Base-by-base conservation (phyloP, 2,888 invertebrate species). In the Crossocerus cetratus region DNA sequence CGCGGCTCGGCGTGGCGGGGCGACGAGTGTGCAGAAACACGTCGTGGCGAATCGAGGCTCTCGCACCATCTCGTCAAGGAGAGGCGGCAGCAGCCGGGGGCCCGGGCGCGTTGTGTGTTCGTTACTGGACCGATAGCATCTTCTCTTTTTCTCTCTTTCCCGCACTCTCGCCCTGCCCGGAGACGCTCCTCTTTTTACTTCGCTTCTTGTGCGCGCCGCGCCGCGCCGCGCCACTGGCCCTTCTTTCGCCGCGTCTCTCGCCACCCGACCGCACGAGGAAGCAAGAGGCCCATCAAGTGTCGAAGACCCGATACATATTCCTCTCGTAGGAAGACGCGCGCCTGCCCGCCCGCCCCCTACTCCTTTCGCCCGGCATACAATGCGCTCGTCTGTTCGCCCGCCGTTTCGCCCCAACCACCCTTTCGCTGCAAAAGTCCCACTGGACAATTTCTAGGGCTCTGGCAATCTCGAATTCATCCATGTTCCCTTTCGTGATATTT, bases 61-160 rank as follows among this genome's bases (percentile, higher is more conserved):
- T 81, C 83, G 82, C 83, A 80, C 77, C 83, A 82, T 82, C 83
- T 82, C 79, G 81, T 76, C 72, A 74, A 71, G 72, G 59, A 71
- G 71, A 76, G 69, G 32, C 32, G 32, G 16, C 49, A 16, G 49
- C 1, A 16, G 49, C 49, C 16, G 49, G 49, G 49, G 49, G 49
- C 16, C 49, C 49, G 3, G 49, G 49, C 74, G 81, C 70, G 74
- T 74, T 81, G 81, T 73, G 72, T 67, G 77, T 80, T 81, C 82
- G 80, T 81, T 81, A 79, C 82, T 75, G 76, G 67, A 56, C 76
- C 76, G 80, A 80, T 80, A 81, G 64, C 74, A 79, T 80, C 81
- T 73, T 76, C 61, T 72, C 76, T 72, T 72, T 78, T 72, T 78
- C 67, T 78, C 60, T 67, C 66, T 69, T 70, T 68, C 54, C 58